Base-by-base conservation (phyloP, 1,140 invertebrate genomes). In the Dreissena rostriformis region DNA sequence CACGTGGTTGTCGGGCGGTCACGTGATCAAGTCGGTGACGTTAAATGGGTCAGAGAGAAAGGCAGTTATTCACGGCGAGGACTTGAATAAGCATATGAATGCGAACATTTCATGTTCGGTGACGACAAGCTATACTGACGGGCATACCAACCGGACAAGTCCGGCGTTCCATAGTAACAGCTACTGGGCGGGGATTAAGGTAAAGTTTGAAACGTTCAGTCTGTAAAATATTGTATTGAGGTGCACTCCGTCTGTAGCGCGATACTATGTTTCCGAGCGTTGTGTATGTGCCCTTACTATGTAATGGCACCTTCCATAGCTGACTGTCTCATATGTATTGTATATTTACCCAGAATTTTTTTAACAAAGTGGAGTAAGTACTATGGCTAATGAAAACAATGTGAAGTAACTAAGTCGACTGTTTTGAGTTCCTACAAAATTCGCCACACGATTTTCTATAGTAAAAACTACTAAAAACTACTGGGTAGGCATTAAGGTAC, bases 141-240 rank as follows among this genome's bases (percentile, higher is more conserved):
- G 55, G 7, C 63, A 70, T 12, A 70, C 63, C 24, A 26, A 22
- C 22, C n/a, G 2, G 0, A 70, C n/a, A 7, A 67, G 61, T 68
- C 76, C 76, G 24, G n/a, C 65, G 53, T 8, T 28, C 14, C 12
- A 52, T 0, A 80, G 78, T 61, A 80, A 80, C 51, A 63, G 26
- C 14, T 80, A 80, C 28, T 80, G 53, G 66, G 66, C 39, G 22
- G 78, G 78, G 8, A 55, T 72, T 26, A 71, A 71, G 66, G 76
- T 79, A 49, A 12, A 68, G 22, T 68, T 63, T n/a, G 24, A 63
- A 19, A 19, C 57, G 19, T 19, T 19, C 6, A n/a, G 19, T 63
- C 2, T 63, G 11, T 63, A 19, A 4, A 6, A 5, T n/a, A n/a
- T n/a, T 19, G 57, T 24, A 63, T n/a, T 24, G 57, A 19, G 2